A percentile compares a stretch with the other conserved stretches of the same genome.
Conservation (phyloP, 2,888 invertebrate species). For the Opisthograptis luteolata region DNA sequence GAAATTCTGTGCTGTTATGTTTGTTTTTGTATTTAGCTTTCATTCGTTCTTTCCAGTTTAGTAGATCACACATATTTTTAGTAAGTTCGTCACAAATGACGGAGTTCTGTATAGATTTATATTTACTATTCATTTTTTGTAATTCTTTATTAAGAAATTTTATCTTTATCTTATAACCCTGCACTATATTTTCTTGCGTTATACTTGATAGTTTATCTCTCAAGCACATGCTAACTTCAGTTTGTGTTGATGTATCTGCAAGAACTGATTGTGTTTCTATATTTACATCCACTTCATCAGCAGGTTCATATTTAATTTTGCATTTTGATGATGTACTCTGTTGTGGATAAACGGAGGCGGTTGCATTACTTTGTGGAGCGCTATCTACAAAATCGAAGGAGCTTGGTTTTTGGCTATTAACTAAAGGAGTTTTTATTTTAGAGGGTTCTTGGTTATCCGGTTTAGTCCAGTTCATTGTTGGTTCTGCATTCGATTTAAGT, state of each 20-base stretch:
- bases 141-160: background rate
- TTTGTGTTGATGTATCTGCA: background rate
- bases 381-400: background rate
- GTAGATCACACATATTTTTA: background rate
- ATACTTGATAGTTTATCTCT: no score
- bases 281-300: background rate
- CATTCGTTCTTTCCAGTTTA: background rate
- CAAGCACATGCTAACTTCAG: background rate
- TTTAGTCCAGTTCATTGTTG: no score
- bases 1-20: background rate
- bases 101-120: no score
- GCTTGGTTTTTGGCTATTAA: background rate
- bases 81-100: background rate
- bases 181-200: background rate
- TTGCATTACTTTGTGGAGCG: background rate
- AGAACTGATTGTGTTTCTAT: background rate
- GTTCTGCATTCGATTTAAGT: background rate
- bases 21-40: background rate
- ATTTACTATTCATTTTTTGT: no score
- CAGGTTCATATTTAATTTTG: background rate
- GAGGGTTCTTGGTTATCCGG: no score
- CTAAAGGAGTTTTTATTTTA: background rate
- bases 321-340: background rate
- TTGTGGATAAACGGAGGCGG: no score
- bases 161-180: background rate